Base-by-base conservation (phyloP, 2,797 vertebrate genomes). In the Euthynnus affinis region DNA sequence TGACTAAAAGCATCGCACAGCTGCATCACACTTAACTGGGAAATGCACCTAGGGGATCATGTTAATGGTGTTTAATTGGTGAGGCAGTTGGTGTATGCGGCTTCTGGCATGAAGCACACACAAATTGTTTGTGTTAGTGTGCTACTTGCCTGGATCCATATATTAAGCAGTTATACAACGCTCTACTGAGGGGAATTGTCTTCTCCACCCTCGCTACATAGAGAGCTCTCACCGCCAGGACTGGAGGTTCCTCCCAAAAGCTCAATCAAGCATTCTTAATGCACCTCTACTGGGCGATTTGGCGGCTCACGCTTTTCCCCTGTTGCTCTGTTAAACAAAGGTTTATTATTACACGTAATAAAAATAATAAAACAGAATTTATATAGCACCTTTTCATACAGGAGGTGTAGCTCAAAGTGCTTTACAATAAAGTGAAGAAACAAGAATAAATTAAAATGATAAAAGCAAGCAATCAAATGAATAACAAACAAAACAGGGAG, bases 21-120 rank as follows among this genome's bases (percentile, higher is more conserved):
- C 80, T 37, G 65, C 83, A 82, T 71, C 70, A n/a, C 78, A 68
- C 76, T 81, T 73, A 75, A 74, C 72, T 66, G 64, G 67, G 59
- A 85, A 84, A 71, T 82, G 84, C 85, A 88, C 84, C 78, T 49
- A 4, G n/a, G 79, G 85, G 82, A 88, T 85, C 55, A 32, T 71
- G 77, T 87, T 90, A 90, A 91, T 88, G 85, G 87, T 80, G 89
- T 86, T 86, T 92, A 90, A 91, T 87, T 86, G 79, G 76, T 46
- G 84, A 89, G 63, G 71, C 73, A 65, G 78, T 81, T 76, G 32
- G 76, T 87, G 80, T 79, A 75, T 67, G 71, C 60, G 62, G 71
- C 59, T 74, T 78, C 71, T 79, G 56, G 52, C 64, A 27, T 9
- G 1, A 18, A 57, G 42, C 23, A 32, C n/a, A 68, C 61, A 59